phyloP scores from a whole-genome alignment of 1,140 invertebrate genomes.

The Piezodorus guildinii region DNA sequence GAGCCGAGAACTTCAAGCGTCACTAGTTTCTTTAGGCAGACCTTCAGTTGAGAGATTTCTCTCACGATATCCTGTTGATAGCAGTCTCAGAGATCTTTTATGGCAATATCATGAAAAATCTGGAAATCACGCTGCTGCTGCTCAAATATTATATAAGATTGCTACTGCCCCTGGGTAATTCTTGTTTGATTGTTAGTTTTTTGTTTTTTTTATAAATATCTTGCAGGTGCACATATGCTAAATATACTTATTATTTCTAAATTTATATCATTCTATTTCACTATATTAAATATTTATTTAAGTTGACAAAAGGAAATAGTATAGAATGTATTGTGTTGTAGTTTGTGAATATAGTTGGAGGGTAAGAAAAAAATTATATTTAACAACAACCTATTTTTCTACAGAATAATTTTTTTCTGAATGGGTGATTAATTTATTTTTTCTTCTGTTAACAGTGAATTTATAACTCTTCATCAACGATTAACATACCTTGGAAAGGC shows the following conservation, averaged over 20 bases:
- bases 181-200: background rate
- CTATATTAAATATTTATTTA: too few species aligned
- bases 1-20: slow-evolving; percentile 57
- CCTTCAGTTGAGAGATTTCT: slow-evolving; percentile 47
- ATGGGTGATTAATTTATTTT: too few species aligned
- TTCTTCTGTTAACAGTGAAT: slow-evolving; percentile 38
- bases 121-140: slow-evolving; percentile 84
- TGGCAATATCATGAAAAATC: slow-evolving; percentile 95
- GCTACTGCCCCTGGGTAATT: slow-evolving; percentile 67
- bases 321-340: too few species aligned
- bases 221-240: too few species aligned
- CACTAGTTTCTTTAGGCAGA: slow-evolving; percentile 63
- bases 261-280: too few species aligned
- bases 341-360: too few species aligned
- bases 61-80: slow-evolving; percentile 24
- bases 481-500: slow-evolving; percentile 85
- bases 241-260: too few species aligned
- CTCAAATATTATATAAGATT: slow-evolving; percentile 76
- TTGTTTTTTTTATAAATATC: too few species aligned
- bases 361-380: too few species aligned
- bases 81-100: slow-evolving; percentile 52
- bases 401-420: too few species aligned
- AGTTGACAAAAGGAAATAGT: too few species aligned
- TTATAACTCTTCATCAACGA: slow-evolving; percentile 53
- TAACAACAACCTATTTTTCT: too few species aligned